phyloP scores from a whole-genome alignment of 2,113 vertebrate genomes.

The Esox niger region DNA sequence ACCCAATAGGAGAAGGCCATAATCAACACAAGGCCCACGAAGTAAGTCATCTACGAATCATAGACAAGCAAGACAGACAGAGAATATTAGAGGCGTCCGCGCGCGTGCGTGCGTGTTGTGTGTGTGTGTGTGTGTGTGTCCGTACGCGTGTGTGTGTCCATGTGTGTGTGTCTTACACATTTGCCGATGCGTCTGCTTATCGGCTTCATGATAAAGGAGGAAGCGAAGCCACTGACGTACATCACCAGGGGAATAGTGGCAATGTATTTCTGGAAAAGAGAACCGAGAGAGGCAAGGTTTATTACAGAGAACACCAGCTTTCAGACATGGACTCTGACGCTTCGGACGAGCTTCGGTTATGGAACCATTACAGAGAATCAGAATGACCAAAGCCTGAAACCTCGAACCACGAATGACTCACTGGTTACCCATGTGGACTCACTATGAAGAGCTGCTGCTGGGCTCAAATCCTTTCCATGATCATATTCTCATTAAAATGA shows the following conservation, averaged over 20 bases:
- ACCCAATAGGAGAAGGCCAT: conserved; percentile 88
- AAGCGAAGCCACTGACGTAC: conserved; percentile 90
- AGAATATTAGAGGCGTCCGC: not conserved
- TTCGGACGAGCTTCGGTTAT: no score
- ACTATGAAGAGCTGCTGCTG: no score
- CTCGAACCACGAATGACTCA: no score
- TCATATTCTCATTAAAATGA: no score
- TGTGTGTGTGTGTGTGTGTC: not conserved
- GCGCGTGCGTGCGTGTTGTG: no score
- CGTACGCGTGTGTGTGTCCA: not conserved
- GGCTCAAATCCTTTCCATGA: no score
- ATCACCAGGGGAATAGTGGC: conserved; percentile 92
- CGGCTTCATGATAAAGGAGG: conserved; percentile 92
- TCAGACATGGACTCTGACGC: no score
- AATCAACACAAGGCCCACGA: conserved; percentile 81
- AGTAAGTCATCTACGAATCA: conserved; percentile 83
- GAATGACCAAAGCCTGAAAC: no score
- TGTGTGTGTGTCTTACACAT: conserved; percentile 74
- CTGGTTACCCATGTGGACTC: no score
- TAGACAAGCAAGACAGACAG: not conserved
- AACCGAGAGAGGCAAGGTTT: not conserved
- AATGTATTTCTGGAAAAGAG: conserved; percentile 80
- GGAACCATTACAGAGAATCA: no score
- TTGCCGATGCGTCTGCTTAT: conserved; percentile 83
- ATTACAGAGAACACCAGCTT: no score